These are phyloP conservation scores for Portunus trituberculatus DNA, from an alignment of 1,140 invertebrate genomes.

Conservation along the genomic window DNA sequence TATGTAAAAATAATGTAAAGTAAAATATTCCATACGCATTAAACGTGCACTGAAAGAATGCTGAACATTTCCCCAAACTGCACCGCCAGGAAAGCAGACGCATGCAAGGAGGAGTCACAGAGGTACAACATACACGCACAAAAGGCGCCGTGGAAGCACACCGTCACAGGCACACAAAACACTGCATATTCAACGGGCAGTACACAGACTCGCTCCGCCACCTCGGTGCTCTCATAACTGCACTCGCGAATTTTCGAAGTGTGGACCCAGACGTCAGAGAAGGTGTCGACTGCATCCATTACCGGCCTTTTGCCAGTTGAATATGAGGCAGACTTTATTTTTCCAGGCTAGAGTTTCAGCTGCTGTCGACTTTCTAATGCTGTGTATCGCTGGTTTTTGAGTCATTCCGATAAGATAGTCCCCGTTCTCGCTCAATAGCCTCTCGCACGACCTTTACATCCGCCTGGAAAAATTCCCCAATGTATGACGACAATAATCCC, in stretches of 20 bases:
- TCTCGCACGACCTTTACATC: constrained; percentile 46
- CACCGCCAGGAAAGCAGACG: not conserved
- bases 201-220: not conserved
- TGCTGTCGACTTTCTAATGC: constrained; percentile 53
- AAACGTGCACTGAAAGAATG: constrained; percentile 11
- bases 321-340: constrained; percentile 57
- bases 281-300: constrained; percentile 47
- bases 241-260: constrained; percentile 21
- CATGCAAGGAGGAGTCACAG: not conserved
- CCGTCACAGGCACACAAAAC: not conserved
- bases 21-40: not conserved
- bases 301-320: constrained; percentile 3
- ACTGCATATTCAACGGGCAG: constrained; percentile 20
- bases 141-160: not conserved
- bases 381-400: constrained; percentile 55
- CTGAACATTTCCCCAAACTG: not conserved
- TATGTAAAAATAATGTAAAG: constrained; percentile 25
- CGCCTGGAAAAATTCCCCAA: constrained; percentile 50
- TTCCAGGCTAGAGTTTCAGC: constrained; percentile 36
- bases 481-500: constrained; percentile 68
- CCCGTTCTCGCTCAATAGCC: constrained; percentile 65
- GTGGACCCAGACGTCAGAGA: constrained; percentile 30
- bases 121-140: not conserved
- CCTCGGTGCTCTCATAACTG: constrained; percentile 10
- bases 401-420: constrained; percentile 63